Percentiles rank a stretch among this genome's conserved stretches.
Evolutionary conservation across 2,113 vertebrate genomes (phyloP).

Genomic region (Carassius auratus): DNA sequence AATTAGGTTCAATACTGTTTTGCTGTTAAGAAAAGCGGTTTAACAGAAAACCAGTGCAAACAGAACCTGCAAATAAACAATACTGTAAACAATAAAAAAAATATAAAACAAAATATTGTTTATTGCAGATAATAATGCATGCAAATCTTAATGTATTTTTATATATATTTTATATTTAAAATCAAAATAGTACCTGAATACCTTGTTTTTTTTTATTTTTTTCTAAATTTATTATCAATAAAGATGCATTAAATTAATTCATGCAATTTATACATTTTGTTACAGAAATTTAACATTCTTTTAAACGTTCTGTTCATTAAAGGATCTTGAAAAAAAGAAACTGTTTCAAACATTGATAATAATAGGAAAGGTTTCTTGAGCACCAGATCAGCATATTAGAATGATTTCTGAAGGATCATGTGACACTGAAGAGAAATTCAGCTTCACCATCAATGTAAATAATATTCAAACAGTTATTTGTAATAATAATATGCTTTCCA

Average conservation of each 20-base stretch:
- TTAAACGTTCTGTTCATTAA: not conserved
- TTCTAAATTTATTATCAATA: no score
- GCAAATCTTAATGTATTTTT: not conserved
- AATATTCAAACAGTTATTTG: not conserved
- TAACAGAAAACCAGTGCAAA: not conserved
- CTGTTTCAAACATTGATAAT: not conserved
- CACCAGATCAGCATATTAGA: not conserved
- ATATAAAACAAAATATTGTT: not conserved
- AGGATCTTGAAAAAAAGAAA: not conserved
- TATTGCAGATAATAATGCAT: conserved; percentile 3
- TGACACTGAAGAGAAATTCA: not conserved
- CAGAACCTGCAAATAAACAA: not conserved
- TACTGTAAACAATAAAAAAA: not conserved
- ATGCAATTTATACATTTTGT: no score
- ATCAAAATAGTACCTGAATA: not conserved
- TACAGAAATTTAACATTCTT: no score
- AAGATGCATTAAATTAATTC: no score
- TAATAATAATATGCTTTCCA: not conserved
- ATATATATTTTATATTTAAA: not conserved
- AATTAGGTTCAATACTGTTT: not conserved
- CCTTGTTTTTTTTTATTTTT: not conserved
- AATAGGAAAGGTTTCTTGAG: not conserved
- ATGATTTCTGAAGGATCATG: not conserved
- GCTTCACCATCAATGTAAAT: not conserved
- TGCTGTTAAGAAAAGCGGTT: not conserved